phyloP scores from a whole-genome alignment of 2,888 invertebrate genomes.

The Sminthurides aquaticus region DNA sequence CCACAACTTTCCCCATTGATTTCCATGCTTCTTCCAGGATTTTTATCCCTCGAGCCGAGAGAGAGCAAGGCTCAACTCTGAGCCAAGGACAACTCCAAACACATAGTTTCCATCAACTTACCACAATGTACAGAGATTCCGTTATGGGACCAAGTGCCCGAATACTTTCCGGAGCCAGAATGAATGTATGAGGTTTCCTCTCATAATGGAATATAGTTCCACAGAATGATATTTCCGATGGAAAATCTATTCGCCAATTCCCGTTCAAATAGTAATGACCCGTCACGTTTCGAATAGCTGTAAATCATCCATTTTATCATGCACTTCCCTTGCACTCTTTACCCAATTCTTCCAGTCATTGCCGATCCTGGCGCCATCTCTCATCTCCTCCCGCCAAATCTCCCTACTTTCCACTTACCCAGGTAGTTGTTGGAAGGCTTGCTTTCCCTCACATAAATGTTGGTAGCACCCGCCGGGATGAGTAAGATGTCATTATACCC shows the following conservation, averaged over 20 bases:
- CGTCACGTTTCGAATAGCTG: conserved; percentile 72
- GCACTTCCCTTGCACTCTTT: neutral
- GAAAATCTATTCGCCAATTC: conserved; percentile 87
- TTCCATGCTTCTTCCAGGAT: too few relatives aligned
- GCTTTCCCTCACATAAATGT: conserved; percentile 71
- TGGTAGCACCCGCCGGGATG: conserved; percentile 88
- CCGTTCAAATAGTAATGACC: conserved; percentile 88
- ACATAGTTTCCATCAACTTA: too few relatives aligned
- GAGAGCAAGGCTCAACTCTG: too few relatives aligned
- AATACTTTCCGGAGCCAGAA: conserved; percentile 75
- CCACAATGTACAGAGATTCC: conserved; percentile 80
- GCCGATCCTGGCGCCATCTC: too few relatives aligned
- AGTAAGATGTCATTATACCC: conserved; percentile 88
- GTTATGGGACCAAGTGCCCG: conserved; percentile 77
- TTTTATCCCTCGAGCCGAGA: too few relatives aligned
- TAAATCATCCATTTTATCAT: neutral
- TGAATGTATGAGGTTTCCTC: conserved; percentile 68
- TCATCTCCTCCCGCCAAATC: too few relatives aligned
- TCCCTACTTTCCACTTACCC: too few relatives aligned
- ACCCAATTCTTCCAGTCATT: neutral
- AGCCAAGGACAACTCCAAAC: too few relatives aligned
- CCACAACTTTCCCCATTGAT: neutral
- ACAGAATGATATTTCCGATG: conserved; percentile 67
- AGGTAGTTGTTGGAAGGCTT: conserved; percentile 81
- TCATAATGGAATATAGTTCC: conserved; percentile 84